Evolutionary conservation across 2,113 vertebrate species (phyloP), one percentile per base, ranked within the genome.

Genomic region (Thryonomys swinderianus): DNA sequence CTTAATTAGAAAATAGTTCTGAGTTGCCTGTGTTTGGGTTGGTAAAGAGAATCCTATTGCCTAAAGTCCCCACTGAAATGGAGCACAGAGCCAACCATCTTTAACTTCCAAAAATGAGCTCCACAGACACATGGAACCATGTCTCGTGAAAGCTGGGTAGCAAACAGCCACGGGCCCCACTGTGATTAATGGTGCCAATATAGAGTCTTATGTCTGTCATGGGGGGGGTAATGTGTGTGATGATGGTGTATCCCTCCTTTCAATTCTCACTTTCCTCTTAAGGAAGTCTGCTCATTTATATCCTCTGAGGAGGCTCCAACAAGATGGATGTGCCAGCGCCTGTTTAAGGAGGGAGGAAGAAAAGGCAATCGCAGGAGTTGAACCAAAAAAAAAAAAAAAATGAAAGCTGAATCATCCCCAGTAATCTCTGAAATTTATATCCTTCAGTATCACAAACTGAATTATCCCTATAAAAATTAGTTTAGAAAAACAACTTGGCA

Each of bases 391-490:
- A 90, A 93, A 97, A n/a, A n/a, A n/a, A n/a, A n/a, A 96, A 96
- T 27, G 94, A 88, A 95, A 95, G 89, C 95, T 96, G 95, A 96
- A 94, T 96, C 96, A 93, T 96, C 73, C 92, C 97, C 92, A 87
- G 74, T 78, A 92, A 97, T 96, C 78, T 88, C 81, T 34, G 42
- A 97, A 91, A 93, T 98, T 96, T 96, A 97, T 98, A 71, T 84
- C 13, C 91, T 51, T 96, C 59, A 78, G 89, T 83, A 96, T 90
- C 94, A 91, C 90, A 96, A 97, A 96, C 78, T 85, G 88, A 90
- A 95, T 97, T 96, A 92, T 98, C 95, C 97, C 96, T 82, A 95
- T 88, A 97, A 98, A 98, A 98, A 97, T 98, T 98, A 96, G 98
- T 96, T 98, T 92, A 97, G 96, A 97, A 97, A 97, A 98, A 89